Evolutionary conservation across 2,113 vertebrate genomes (phyloP), one percentile per base, ranked within the genome.

Genomic region (Burhinus oedicnemus): DNA sequence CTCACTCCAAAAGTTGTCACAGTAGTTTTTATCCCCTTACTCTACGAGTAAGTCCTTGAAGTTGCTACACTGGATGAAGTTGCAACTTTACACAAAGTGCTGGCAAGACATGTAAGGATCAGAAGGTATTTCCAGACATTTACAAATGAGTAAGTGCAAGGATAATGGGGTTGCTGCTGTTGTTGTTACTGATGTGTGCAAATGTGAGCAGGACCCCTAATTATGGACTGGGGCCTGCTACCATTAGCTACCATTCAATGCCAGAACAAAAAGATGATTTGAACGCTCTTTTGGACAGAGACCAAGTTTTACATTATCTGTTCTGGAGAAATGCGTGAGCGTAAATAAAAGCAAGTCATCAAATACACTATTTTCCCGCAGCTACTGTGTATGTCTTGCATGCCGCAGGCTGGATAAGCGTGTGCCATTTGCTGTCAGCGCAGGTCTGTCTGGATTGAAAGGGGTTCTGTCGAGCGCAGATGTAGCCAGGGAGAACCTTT

Each of bases 321-420:
- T 79, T 72, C 44, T 76, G 71, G 57, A 69, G 64, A 83, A 69
- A 89, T 0, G 0, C 0, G 0, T 42, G 66, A 76, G 7, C 2
- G 7, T 72, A 83, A 91, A 75, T 42, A 70, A 88, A 93, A 44
- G 34, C 32, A 90, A 89, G 60, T 64, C 36, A 23, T 69, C 44
- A 83, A 64, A 66, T 22, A 17, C 3, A 30, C 20, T 60, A 13
- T 58, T 74, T 92, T 16, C 12, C 25, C 76, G 30, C 47, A 78
- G 18, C n/a, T 64, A 11, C 79, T 68, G 42, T 13, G 42, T 30
- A 4, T 44, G 17, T 20, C 45, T 77, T 2, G 3, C 2, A 1
- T 36, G 61, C 65, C 65, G 52, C 26, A 61, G 76, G 40, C 11
- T 61, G 74, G 81, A 16, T 82, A 71, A 91, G 34, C 0, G 0